phyloP scores from a whole-genome alignment of 2,888 invertebrate species.

The Spicauda simplicius region DNA sequence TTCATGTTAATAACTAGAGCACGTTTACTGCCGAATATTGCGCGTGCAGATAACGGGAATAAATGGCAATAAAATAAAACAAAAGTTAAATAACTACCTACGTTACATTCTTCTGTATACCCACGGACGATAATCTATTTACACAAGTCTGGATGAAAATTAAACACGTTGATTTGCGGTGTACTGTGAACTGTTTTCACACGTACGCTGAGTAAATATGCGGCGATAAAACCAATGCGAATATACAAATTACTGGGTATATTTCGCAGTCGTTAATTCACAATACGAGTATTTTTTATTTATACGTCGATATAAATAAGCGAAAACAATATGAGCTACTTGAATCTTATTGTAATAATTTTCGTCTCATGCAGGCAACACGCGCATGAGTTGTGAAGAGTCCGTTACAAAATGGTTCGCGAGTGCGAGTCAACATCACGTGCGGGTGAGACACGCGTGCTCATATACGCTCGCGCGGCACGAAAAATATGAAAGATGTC shows the following conservation, averaged over 20 bases:
- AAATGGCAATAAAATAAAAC: conserved; percentile 17
- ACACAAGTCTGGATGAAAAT: conserved; percentile 34
- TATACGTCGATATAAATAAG: too few relatives aligned
- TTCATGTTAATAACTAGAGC: conserved; percentile 8
- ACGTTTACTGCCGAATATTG: conserved; percentile 2
- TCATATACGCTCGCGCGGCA: too few relatives aligned
- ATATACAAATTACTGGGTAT: conserved; percentile 9
- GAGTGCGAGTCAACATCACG: too few relatives aligned
- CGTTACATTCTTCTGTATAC: conserved; percentile 14
- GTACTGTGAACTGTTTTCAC: conserved; percentile 30
- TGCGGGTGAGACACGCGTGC: too few relatives aligned
- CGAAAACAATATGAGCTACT: too few relatives aligned
- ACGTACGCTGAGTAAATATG: conserved; percentile 22
- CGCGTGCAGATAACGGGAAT: conserved; percentile 2
- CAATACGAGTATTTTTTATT: background rate
- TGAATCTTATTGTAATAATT: too few relatives aligned
- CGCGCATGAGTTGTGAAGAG: too few relatives aligned
- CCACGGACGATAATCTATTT: conserved; percentile 31
- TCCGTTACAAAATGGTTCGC: too few relatives aligned
- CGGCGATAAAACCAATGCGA: conserved; percentile 12
- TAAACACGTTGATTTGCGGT: conserved; percentile 26
- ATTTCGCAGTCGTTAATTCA: conserved; percentile 11
- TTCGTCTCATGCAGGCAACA: too few relatives aligned
- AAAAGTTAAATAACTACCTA: conserved; percentile 5
- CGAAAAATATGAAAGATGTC: too few relatives aligned